Conservation (phyloP, 2,797 vertebrate genomes). For the Intellagama lesueurii region DNA sequence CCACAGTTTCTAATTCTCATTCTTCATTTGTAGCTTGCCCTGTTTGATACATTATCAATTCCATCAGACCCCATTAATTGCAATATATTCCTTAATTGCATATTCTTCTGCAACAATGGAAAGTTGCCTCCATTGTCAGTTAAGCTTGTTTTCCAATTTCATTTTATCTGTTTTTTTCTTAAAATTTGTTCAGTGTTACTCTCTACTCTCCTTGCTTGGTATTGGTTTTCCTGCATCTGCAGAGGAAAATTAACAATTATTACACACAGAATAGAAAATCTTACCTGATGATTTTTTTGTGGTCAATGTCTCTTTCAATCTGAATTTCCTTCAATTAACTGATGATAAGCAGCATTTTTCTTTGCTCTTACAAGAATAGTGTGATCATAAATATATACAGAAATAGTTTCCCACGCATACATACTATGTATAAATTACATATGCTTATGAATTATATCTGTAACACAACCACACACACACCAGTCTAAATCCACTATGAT, state of each 20-base stretch:
- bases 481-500: background rate
- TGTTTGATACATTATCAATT: background rate
- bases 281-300: slow-evolving; percentile 20
- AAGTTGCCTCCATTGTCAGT: background rate
- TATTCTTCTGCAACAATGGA: background rate
- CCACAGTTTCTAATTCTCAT: background rate
- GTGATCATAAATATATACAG: background rate
- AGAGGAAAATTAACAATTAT: background rate
- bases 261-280: background rate
- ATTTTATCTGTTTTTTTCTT: background rate
- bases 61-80: background rate
- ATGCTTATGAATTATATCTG: background rate
- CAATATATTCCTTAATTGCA: background rate
- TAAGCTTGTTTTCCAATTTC: background rate
- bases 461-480: too few species aligned
- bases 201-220: background rate
- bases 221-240: background rate
- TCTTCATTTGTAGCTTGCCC: background rate
- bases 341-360: background rate
- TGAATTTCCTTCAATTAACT: background rate
- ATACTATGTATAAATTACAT: background rate
- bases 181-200: background rate
- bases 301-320: slow-evolving; percentile 28
- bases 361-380: slow-evolving; percentile 11
- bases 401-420: background rate